phyloP scores from a whole-genome alignment of 2,797 vertebrate genomes.

The Sebastes matsubarae region DNA sequence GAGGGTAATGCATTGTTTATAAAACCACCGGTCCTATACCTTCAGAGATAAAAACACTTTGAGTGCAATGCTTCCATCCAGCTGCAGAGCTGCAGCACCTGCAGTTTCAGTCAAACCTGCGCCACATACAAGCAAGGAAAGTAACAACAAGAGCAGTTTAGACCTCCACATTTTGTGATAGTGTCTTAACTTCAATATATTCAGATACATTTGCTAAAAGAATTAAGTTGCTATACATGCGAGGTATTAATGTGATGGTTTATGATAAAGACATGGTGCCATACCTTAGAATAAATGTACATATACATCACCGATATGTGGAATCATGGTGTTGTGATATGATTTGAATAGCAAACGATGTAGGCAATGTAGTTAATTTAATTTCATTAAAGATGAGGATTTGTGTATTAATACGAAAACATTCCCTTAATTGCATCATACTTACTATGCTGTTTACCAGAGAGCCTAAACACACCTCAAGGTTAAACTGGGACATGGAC shows the following conservation, averaged over 20 bases:
- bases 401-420: neutral
- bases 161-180: neutral
- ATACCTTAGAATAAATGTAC: neutral
- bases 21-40: neutral
- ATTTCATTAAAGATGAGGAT: neutral
- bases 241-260: neutral
- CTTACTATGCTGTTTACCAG: neutral
- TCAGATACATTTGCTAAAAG: neutral
- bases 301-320: neutral
- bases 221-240: neutral
- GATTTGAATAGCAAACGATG: neutral
- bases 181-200: neutral
- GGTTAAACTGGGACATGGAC: neutral
- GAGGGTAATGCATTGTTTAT: constrained; percentile 42
- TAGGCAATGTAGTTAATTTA: neutral
- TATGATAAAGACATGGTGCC: neutral
- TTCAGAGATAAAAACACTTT: constrained; percentile 17
- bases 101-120: neutral
- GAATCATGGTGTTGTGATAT: neutral
- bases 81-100: neutral
- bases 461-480: neutral
- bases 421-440: neutral
- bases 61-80: constrained; percentile 2
- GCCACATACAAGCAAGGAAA: neutral
- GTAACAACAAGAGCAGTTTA: neutral